These are phyloP conservation scores for Entomyzon cyanotis DNA, from an alignment of 2,113 vertebrate genomes.

Conservation along the genomic window DNA sequence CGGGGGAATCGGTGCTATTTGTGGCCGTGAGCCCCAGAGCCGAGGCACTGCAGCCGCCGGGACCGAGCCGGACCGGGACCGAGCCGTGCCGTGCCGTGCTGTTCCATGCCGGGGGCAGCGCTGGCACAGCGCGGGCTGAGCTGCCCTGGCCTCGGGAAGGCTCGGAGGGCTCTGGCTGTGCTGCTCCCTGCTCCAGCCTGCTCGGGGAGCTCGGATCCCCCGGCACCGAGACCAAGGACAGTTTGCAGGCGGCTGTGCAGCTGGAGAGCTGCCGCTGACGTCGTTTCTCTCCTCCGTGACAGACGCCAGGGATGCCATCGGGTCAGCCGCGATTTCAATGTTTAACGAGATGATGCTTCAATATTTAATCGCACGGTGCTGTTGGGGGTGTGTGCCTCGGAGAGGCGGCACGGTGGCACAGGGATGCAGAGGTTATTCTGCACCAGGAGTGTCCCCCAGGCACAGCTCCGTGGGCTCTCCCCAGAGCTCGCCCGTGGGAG, in stretches of 20 bases:
- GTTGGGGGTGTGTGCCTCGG: rapidly evolving
- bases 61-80: no score
- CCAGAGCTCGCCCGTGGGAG: rapidly evolving
- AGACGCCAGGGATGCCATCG: rapidly evolving
- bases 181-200: not conserved
- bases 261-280: not conserved
- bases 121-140: rapidly evolving
- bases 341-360: not conserved
- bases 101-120: not conserved
- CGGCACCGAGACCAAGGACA: rapidly evolving
- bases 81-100: no score
- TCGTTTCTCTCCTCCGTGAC: not conserved
- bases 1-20: rapidly evolving
- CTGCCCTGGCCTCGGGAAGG: not conserved
- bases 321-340: not conserved
- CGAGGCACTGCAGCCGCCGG: rapidly evolving
- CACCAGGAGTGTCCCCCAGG: rapidly evolving
- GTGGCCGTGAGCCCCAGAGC: not conserved
- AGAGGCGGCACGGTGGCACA: rapidly evolving
- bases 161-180: not conserved
- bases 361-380: not conserved
- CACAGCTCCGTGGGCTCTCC: rapidly evolving
- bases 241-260: rapidly evolving
- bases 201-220: not conserved
- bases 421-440: not conserved